phyloP scores from a whole-genome alignment of 2,888 invertebrate species.

The Octodonta nipae region DNA sequence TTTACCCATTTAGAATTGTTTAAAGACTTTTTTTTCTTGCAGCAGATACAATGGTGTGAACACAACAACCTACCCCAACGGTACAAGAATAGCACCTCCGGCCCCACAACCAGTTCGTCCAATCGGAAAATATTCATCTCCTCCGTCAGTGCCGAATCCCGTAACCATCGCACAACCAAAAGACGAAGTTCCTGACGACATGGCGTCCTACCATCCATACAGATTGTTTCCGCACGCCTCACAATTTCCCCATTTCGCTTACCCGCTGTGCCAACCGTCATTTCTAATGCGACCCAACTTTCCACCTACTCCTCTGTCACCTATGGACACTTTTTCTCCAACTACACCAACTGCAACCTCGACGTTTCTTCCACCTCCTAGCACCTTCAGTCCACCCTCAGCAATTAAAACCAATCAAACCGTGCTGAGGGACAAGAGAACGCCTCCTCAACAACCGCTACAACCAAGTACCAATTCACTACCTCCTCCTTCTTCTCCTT shows the following conservation, averaged over 20 bases:
- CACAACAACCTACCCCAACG: conserved; percentile 26
- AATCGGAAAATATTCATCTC: conserved; percentile 30
- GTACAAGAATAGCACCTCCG: conserved; percentile 24
- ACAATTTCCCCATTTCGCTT: conserved; percentile 20
- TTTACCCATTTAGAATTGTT: no score
- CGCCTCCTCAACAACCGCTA: conserved; percentile 26
- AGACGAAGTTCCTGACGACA: conserved; percentile 26
- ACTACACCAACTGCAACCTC: conserved; percentile 33
- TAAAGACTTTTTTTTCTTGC: no score
- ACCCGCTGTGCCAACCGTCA: conserved; percentile 23
- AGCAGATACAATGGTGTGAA: conserved; percentile 32
- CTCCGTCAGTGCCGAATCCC: conserved; percentile 29
- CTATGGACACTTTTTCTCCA: conserved; percentile 31
- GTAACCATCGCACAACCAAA: conserved; percentile 36
- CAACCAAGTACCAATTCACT: conserved; percentile 20
- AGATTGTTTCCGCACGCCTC: conserved; percentile 25
- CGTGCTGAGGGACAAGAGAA: conserved; percentile 21
- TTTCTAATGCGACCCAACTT: conserved; percentile 34
- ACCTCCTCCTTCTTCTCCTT: conserved; percentile 18
- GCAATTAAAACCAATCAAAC: conserved; percentile 18
- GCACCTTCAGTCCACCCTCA: conserved; percentile 27
- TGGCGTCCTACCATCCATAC: conserved; percentile 25
- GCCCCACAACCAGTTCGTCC: conserved; percentile 19
- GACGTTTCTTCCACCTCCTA: conserved; percentile 30
- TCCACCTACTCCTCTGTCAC: conserved; percentile 36